Evolutionary conservation across 2,113 vertebrate genomes (phyloP), one percentile per base, ranked within the genome.

Genomic region (Mus pahari): DNA sequence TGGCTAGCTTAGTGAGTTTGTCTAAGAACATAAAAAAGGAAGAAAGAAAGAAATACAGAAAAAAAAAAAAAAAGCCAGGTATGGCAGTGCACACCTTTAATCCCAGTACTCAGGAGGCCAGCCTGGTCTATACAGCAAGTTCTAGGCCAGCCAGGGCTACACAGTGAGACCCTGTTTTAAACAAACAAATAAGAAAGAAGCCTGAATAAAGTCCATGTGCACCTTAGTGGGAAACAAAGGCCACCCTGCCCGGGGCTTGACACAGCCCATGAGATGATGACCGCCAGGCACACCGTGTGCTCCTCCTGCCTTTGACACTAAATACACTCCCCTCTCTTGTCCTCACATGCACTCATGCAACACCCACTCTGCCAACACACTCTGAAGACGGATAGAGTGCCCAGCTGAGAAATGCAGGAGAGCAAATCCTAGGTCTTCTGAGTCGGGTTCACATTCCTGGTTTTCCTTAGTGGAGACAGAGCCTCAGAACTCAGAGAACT

Each of bases 401-500:
- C 12, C 19, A 26, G 75, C 73, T 71, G 33, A 55, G 31, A 78
- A 17, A 39, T 6, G 19, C 0, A 1, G 53, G 48, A 4, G 39
- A 45, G 74, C 20, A 64, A 84, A n/a, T 8, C 53, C 62, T 66
- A 14, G 13, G 87, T 53, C 84, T 79, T 45, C 50, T 12, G 60
- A 42, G 53, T 45, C 70, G 86, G 42, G 45, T 33, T 86, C 53
- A 68, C 9, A 2, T 70, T 45, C n/a, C 58, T 74, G 48, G 16
- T 93, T 50, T 55, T 71, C 39, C 50, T 70, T n/a, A 50, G 3
- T 14, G 7, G 26, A 74, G 60, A 66, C 50, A 79, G 86, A 79
- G 42, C 39, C 66, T 92, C 83, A 74, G 42, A 94, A 24, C 31
- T 78, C 82, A 89, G 79, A 90, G 92, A 94, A 95, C 92, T 95